A percentile compares a stretch with the other conserved stretches of the same genome.
phyloP scores from a whole-genome alignment of 2,888 invertebrate species.

The Xestia c-nigrum region DNA sequence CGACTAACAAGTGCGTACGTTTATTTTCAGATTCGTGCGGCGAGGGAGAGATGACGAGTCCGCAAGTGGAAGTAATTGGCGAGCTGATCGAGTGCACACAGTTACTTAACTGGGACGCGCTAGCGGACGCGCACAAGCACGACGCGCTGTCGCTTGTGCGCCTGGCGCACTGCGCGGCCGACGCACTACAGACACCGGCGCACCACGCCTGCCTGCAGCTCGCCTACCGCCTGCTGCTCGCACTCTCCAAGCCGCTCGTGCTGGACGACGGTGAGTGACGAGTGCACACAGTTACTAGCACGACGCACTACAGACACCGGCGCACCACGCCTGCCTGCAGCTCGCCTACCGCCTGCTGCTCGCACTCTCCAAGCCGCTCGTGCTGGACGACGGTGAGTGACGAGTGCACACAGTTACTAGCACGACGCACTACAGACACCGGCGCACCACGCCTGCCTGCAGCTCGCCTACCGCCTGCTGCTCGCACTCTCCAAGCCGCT shows the following conservation, averaged over 20 bases:
- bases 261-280: slow-evolving; percentile 73
- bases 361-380: background rate
- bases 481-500: slow-evolving; percentile 68
- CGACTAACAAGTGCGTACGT: too few relatives aligned
- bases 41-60: slow-evolving; percentile 40
- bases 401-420: too few relatives aligned
- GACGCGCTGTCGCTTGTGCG: background rate
- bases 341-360: background rate
- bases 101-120: slow-evolving; percentile 43
- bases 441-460: background rate
- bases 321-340: background rate
- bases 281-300: background rate
- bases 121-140: slow-evolving; percentile 38
- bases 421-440: background rate
- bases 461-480: slow-evolving; percentile 71
- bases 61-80: slow-evolving; percentile 49
- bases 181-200: slow-evolving; percentile 13
- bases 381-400: slow-evolving; percentile 25
- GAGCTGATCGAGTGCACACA: slow-evolving; percentile 45
- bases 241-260: slow-evolving; percentile 71
- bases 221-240: slow-evolving; percentile 69
- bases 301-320: background rate
- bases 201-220: slow-evolving; percentile 70
- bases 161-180: background rate
- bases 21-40: slow-evolving; percentile 44